Evolutionary conservation across 1,140 invertebrate genomes (phyloP).

Genomic region (Acyrthosiphon pisum): DNA sequence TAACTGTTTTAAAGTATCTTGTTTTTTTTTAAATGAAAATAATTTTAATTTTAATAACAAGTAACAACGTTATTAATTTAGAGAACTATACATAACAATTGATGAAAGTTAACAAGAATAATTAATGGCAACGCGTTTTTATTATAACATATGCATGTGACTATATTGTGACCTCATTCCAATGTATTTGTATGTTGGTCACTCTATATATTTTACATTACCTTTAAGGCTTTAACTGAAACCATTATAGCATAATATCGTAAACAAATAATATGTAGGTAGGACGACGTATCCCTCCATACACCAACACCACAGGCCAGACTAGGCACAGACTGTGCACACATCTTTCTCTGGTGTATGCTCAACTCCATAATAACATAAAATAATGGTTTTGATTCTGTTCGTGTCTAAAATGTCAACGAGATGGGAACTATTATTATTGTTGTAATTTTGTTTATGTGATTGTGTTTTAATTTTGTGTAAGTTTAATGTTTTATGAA

Average conservation of each 20-base stretch:
- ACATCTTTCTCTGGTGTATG: background rate
- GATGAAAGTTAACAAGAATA: background rate
- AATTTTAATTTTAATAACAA: background rate
- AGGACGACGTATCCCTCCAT: background rate
- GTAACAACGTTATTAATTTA: background rate
- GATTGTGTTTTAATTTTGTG: background rate
- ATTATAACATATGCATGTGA: background rate
- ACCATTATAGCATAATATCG: slow-evolving; percentile 10
- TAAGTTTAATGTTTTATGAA: background rate
- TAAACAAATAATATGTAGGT: slow-evolving; percentile 46
- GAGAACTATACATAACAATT: background rate
- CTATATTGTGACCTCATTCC: background rate
- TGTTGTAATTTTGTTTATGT: background rate
- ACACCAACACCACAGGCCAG: background rate
- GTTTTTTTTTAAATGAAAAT: background rate
- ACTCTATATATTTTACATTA: background rate
- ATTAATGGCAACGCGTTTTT: background rate
- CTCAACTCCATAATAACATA: background rate
- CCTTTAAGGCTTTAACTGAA: background rate
- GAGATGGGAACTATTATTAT: background rate
- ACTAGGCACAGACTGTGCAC: background rate
- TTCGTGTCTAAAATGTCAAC: background rate
- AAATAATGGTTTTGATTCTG: background rate
- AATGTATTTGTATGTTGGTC: slow-evolving; percentile 23
- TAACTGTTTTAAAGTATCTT: background rate